A percentile compares a stretch with the other conserved stretches of the same genome.
Evolutionary conservation across 2,797 vertebrate genomes (phyloP).

Genomic region (Falco berigora): DNA sequence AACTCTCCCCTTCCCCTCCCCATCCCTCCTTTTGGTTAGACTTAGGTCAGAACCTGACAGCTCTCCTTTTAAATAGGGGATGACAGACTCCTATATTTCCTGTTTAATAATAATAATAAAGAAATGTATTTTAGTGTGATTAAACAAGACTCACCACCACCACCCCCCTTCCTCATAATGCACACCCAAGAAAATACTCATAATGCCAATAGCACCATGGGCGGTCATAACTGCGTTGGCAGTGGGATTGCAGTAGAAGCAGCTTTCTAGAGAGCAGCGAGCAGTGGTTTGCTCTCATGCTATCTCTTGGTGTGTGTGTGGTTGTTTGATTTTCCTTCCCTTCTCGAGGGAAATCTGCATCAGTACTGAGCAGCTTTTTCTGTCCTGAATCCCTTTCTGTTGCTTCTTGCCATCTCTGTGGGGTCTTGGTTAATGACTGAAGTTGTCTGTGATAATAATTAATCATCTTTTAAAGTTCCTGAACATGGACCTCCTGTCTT

Average conservation of each 20-base stretch:
- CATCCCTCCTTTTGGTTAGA: constrained; percentile 37
- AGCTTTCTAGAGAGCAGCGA: neutral
- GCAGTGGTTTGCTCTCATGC: neutral
- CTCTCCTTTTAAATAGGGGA: constrained; percentile 56
- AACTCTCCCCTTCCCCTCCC: neutral
- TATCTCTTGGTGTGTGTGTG: neutral
- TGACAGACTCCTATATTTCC: neutral
- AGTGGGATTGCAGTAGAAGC: neutral
- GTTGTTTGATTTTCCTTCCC: neutral
- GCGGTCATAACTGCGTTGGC: neutral
- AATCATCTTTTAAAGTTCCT: neutral
- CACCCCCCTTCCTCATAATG: neutral
- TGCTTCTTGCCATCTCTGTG: neutral
- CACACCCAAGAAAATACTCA: fast-evolving
- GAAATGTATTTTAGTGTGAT: neutral
- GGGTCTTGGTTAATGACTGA: neutral
- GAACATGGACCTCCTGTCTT: neutral
- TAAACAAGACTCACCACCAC: neutral
- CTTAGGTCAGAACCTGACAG: constrained; percentile 64
- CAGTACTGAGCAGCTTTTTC: neutral
- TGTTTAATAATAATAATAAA: neutral
- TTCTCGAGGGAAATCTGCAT: fast-evolving
- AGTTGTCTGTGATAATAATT: neutral
- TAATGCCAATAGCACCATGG: neutral
- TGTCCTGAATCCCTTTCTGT: neutral